Conservation (phyloP, 2,888 invertebrate species). For the Habrosyne pyritoides region DNA sequence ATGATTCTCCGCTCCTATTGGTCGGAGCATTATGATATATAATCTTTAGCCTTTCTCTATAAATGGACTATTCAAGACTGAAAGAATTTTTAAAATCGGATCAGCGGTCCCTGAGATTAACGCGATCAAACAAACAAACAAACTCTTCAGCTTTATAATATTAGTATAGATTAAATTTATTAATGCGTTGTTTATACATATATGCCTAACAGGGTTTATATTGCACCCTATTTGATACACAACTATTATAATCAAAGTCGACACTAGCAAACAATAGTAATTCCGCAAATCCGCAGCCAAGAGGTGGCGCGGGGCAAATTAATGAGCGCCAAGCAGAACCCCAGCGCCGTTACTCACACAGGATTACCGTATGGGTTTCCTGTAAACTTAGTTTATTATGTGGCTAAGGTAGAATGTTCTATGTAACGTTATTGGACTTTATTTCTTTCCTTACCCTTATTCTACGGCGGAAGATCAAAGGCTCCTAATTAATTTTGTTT, state of each 20-base stretch:
- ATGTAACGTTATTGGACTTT: slow-evolving; percentile 1
- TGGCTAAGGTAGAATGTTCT: slow-evolving; percentile 19
- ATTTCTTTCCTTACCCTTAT: background rate
- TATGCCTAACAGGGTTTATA: no score
- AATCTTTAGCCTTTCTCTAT: no score
- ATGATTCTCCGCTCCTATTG: no score
- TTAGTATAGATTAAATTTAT: no score
- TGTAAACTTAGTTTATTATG: slow-evolving; percentile 60
- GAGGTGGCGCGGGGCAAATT: slow-evolving; percentile 60
- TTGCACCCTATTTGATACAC: slow-evolving; percentile 25
- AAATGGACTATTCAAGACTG: no score
- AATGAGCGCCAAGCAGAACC: slow-evolving; percentile 56
- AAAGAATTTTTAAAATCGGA: no score
- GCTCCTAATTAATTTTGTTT: background rate
- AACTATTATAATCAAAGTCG: slow-evolving; percentile 57
- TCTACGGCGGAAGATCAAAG: background rate
- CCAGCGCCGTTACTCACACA: slow-evolving; percentile 55
- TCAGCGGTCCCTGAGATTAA: no score
- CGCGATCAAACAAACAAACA: no score
- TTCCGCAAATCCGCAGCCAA: slow-evolving; percentile 65
- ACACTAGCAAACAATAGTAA: slow-evolving; percentile 67
- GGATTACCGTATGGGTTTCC: slow-evolving; percentile 57
- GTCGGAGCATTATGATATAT: no score
- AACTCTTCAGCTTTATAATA: no score
- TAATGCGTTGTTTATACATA: no score